These are phyloP conservation scores for Anguilla rostrata DNA, from an alignment of 2,113 vertebrate species.

Conservation along the genomic window DNA sequence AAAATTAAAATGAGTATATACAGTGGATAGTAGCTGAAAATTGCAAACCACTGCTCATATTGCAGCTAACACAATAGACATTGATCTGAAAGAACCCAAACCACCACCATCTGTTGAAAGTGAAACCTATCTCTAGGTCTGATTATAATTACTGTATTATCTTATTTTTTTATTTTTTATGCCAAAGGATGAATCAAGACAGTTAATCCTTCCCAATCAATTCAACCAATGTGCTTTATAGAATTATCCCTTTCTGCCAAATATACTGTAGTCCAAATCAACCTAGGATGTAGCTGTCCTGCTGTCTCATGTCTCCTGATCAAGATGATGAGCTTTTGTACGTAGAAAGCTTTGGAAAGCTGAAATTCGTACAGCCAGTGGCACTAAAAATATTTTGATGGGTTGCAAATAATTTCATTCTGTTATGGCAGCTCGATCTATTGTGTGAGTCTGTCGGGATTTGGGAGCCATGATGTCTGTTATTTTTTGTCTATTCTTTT, in stretches of 20 bases:
- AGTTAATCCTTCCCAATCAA: not conserved
- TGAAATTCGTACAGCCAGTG: not conserved
- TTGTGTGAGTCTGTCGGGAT: not conserved
- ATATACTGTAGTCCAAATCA: too few relatives aligned
- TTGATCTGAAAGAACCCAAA: too few relatives aligned
- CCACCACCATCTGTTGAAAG: too few relatives aligned
- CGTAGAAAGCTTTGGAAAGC: not conserved
- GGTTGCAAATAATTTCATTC: slow-evolving; percentile 2
- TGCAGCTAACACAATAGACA: not conserved
- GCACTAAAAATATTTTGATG: not conserved
- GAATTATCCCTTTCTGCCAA: too few relatives aligned
- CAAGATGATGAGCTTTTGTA: not conserved
- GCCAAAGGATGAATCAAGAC: not conserved
- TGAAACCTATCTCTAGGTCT: not conserved
- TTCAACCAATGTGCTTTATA: not conserved
- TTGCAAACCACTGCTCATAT: not conserved
- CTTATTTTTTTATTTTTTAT: not conserved
- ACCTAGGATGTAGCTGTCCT: not conserved
- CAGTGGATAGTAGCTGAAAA: too few relatives aligned
- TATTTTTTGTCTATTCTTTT: not conserved
- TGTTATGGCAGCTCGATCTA: not conserved
- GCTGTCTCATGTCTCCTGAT: not conserved
- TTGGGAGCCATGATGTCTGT: not conserved
- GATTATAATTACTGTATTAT: not conserved
- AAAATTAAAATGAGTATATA: not conserved